Evolutionary conservation across 2,113 vertebrate genomes (phyloP).

Genomic region (Aptenodytes patagonicus): DNA sequence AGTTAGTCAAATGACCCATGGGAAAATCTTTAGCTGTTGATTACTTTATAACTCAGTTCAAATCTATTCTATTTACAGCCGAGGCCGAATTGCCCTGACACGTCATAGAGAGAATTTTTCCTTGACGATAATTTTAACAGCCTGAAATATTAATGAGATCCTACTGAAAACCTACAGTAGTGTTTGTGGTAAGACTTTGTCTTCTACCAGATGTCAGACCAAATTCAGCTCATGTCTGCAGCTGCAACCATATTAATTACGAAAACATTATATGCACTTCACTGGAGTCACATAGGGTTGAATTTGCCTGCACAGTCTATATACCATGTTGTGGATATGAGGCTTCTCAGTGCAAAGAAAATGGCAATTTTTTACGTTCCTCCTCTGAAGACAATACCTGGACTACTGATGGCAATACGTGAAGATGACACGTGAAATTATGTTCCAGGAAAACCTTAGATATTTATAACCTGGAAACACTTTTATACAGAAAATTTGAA

Average conservation of each 20-base stretch:
- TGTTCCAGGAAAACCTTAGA: neutral
- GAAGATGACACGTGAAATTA: neutral
- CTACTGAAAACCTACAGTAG: neutral
- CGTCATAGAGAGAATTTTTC: neutral
- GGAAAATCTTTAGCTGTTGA: neutral
- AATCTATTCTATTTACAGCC: neutral
- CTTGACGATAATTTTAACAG: neutral
- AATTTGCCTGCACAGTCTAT: neutral
- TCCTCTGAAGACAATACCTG: neutral
- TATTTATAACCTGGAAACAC: neutral
- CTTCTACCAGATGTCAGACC: neutral
- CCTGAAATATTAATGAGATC: constrained; percentile 26
- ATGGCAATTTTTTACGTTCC: neutral
- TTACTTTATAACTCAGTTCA: neutral
- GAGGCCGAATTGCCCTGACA: neutral
- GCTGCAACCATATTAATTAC: constrained; percentile 4
- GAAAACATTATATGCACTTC: constrained; percentile 4
- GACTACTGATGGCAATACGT: neutral
- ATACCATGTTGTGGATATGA: neutral
- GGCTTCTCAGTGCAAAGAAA: neutral
- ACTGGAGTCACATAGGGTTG: neutral
- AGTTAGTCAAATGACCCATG: neutral
- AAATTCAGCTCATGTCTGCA: constrained; percentile 26
- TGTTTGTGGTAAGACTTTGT: neutral
- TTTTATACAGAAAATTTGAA: neutral